Conservation (phyloP, 35 echinoderm and acorn worm genomes). For the Apostichopus japonicus region DNA sequence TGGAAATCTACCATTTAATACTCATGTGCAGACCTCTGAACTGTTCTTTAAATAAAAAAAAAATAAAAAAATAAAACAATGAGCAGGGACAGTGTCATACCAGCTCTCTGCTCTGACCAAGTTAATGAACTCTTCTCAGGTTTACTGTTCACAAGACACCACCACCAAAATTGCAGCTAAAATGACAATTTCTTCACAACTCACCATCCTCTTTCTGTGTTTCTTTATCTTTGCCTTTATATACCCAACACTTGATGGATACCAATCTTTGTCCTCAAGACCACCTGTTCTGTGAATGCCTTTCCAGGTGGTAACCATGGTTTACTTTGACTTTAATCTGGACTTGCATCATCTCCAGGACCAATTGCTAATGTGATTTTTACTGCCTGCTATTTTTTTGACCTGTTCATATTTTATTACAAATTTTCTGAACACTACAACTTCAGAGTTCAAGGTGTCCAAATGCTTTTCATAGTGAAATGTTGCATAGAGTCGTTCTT, state of each 20-base stretch:
- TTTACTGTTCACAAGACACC: not conserved
- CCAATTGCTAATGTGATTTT: conserved; percentile 5
- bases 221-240: not conserved
- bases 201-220: conserved; percentile 23
- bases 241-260: conserved; percentile 31
- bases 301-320: conserved; percentile 19
- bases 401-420: no score
- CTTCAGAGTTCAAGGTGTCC: no score
- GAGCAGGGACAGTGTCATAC: no score
- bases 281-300: conserved; percentile 24
- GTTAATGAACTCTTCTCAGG: no score
- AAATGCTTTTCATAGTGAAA: no score
- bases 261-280: conserved; percentile 19
- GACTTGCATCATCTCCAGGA: not conserved
- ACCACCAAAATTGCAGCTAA: conserved; percentile 13
- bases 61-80: no score
- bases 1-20: no score
- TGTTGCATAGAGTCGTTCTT: no score
- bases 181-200: conserved; percentile 24
- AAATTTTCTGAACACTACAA: no score
- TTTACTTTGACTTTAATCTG: conserved; percentile 5
- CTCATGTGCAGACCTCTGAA: no score
- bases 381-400: not conserved
- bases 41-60: no score
- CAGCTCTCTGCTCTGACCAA: no score